Base-by-base conservation (phyloP, 2,797 vertebrate genomes). In the Gobionotothen gibberifrons region DNA sequence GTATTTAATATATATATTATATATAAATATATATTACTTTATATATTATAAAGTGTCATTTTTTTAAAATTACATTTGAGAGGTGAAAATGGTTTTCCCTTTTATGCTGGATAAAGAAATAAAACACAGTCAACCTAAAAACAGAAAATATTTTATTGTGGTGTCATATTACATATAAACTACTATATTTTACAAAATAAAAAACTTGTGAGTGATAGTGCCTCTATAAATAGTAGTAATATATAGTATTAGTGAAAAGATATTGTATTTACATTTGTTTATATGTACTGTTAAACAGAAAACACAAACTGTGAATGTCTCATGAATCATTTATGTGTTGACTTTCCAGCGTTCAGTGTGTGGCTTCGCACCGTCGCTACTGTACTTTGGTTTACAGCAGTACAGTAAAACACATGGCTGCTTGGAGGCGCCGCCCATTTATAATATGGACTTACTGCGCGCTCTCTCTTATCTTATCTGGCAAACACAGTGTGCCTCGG, bases 401-500 rank as follows among this genome's bases (percentile, higher is more conserved):
- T 57, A 76, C 71, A 82, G 73, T 83, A 69, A 76, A 74, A 72
- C 73, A 66, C 32, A 69, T 69, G 49, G 60, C 42, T 68, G 43
- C 68, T 76, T 16, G 21, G 44, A 76, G 66, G 72, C 60, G 69
- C 79, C 87, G 76, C 69, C 70, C 81, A 85, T 86, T 90, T 87
- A 84, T 79, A 88, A 86, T 79, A 69, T 79, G 57, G 72, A 78
- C 76, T 64, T 61, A 54, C 65, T 72, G 53, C 60, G 72, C 44
- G 57, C 67, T 79, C 66, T 81, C 40, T 83, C 85, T 90, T 87
- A 92, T 93, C 90, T 91, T 89, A 91, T 93, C 89, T 82, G 82
- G 83, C 78, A 74, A 76, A 89, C 87, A 81, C 87, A 85, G 85
- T 69, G 74, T 81, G 76, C 78, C 73, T 71, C n/a, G 12, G 58